A percentile compares a stretch with the other conserved stretches of the same genome.
Evolutionary conservation across 1,140 invertebrate genomes (phyloP).

Genomic region (Drosophila aff.): DNA sequence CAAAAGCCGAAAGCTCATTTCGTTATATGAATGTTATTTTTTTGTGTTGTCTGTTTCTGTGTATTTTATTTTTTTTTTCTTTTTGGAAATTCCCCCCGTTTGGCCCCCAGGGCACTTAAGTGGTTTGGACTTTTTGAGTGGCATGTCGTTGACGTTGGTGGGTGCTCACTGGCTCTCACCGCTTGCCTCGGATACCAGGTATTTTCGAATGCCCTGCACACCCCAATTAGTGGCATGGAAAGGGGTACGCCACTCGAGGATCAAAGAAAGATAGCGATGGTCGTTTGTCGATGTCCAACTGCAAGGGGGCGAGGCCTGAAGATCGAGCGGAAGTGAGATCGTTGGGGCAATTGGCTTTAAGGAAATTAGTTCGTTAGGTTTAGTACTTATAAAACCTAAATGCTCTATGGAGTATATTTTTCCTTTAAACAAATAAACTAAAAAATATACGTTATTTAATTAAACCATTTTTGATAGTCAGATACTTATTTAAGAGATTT

Average conservation of each 20-base stretch:
- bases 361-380: neutral
- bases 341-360: neutral
- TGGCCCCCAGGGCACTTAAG: slow-evolving; percentile 62
- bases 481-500: no score
- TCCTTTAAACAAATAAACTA: neutral
- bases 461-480: no score
- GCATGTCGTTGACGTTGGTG: slow-evolving; percentile 70
- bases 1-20: slow-evolving; percentile 51
- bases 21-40: slow-evolving; percentile 34
- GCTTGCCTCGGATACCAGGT: slow-evolving; percentile 35
- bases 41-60: slow-evolving; percentile 5
- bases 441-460: no score
- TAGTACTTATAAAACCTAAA: neutral
- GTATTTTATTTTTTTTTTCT: neutral
- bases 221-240: slow-evolving; percentile 15
- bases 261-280: slow-evolving; percentile 64
- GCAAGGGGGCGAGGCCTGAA: slow-evolving; percentile 20
- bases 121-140: slow-evolving; percentile 75
- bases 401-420: neutral
- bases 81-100: slow-evolving; percentile 30
- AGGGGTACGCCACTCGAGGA: slow-evolving; percentile 45
- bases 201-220: slow-evolving; percentile 42
- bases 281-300: slow-evolving; percentile 45
- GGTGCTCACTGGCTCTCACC: slow-evolving; percentile 53
- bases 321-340: slow-evolving; percentile 32